Evolutionary conservation across 2,888 invertebrate genomes (phyloP).

Genomic region (Hydropsyche betteni): DNA sequence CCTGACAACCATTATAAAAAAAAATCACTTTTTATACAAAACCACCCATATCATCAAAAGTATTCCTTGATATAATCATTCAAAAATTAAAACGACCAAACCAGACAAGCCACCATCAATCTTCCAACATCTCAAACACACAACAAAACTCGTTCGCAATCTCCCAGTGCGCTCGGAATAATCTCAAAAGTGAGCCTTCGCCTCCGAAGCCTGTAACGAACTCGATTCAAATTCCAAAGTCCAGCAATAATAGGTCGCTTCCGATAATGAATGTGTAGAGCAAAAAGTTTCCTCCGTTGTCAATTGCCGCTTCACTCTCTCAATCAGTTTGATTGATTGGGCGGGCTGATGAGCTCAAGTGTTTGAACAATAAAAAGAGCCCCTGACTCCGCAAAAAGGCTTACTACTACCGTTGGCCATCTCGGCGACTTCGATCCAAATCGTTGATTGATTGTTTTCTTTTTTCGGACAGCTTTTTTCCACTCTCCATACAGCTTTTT

Average conservation of each 20-base stretch:
- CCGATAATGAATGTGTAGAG: constrained; percentile 36
- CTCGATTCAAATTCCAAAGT: neutral
- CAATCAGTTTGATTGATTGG: constrained; percentile 40
- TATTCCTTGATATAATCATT: too few species aligned
- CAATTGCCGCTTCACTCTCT: constrained; percentile 34
- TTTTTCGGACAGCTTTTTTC: neutral
- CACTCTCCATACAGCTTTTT: too few species aligned
- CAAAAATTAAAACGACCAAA: too few species aligned
- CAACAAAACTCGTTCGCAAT: too few species aligned
- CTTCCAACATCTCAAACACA: too few species aligned
- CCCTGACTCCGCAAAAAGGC: constrained; percentile 21
- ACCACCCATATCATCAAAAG: too few species aligned
- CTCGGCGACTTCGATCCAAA: constrained; percentile 12
- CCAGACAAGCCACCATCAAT: too few species aligned
- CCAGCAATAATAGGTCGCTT: constrained; percentile 28
- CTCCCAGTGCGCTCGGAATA: too few species aligned
- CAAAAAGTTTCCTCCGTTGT: constrained; percentile 34
- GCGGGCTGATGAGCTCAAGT: constrained; percentile 34
- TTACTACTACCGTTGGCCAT: constrained; percentile 16
- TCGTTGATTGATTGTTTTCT: constrained; percentile 23
- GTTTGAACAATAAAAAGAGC: constrained; percentile 39
- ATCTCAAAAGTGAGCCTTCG: too few species aligned
- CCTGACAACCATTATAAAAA: too few species aligned
- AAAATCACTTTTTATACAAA: too few species aligned
- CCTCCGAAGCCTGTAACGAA: too few species aligned